Conservation (phyloP, 2,797 vertebrate species). For the Siniperca undulata region DNA sequence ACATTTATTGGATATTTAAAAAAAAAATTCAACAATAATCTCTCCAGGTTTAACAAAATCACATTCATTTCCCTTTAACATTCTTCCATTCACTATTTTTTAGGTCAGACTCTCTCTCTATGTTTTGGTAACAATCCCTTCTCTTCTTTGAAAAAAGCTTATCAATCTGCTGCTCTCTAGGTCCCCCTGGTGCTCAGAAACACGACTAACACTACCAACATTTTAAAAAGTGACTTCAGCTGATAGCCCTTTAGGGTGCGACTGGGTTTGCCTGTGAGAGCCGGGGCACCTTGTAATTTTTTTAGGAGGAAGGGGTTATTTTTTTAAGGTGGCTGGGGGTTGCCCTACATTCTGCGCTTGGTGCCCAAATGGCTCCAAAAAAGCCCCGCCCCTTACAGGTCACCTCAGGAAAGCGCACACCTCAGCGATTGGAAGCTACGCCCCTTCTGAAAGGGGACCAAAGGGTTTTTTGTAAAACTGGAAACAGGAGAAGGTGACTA, state of each 20-base stretch:
- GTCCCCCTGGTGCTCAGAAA: slow-evolving; percentile 60
- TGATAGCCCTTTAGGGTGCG: slow-evolving; percentile 86
- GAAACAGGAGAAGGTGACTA: slow-evolving; percentile 36
- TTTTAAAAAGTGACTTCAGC: slow-evolving; percentile 75
- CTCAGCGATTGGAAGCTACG: slow-evolving; percentile 68
- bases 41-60: slow-evolving; percentile 40
- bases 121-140: slow-evolving; percentile 12
- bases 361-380: slow-evolving; percentile 85
- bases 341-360: slow-evolving; percentile 88
- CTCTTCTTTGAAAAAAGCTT: not conserved
- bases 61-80: slow-evolving; percentile 64
- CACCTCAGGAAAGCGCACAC: slow-evolving; percentile 68
- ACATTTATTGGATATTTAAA: slow-evolving; percentile 24
- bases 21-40: slow-evolving; percentile 30
- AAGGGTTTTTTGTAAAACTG: slow-evolving; percentile 48
- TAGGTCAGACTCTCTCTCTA: slow-evolving; percentile 60
- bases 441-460: slow-evolving; percentile 55
- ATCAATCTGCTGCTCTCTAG: slow-evolving; percentile 12
- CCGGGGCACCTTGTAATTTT: slow-evolving; percentile 80
- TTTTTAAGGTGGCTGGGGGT: slow-evolving; percentile 73
- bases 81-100: slow-evolving; percentile 40
- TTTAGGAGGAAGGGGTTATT: slow-evolving; percentile 35
- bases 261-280: slow-evolving; percentile 80
- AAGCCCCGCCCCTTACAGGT: slow-evolving; percentile 86
- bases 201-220: slow-evolving; percentile 41